Evolutionary conservation across 2,113 vertebrate species (phyloP).

Genomic region (Percopsis transmontana): DNA sequence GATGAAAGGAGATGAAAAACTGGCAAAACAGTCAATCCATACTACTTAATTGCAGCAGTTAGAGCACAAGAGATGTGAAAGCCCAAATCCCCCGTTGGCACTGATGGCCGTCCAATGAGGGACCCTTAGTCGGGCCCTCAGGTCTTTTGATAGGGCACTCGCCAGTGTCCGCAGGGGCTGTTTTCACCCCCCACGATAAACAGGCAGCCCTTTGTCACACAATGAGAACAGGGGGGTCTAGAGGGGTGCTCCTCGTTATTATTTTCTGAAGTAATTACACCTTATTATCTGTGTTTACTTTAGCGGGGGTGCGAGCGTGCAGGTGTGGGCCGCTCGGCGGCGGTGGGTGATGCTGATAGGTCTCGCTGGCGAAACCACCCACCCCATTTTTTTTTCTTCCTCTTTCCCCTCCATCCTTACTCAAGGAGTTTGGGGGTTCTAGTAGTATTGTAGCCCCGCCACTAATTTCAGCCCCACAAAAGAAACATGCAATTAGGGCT

Average conservation of each 20-base stretch:
- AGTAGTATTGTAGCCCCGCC: conserved; percentile 88
- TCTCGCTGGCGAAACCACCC: conserved; percentile 83
- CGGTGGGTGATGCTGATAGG: conserved; percentile 83
- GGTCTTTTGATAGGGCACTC: conserved; percentile 73
- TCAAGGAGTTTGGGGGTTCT: conserved; percentile 82
- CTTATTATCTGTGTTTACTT: conserved; percentile 98
- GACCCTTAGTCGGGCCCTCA: conserved; percentile 58
- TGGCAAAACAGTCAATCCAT: conserved; percentile 52
- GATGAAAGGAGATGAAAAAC: conserved; percentile 56
- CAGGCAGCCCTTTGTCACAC: conserved; percentile 85
- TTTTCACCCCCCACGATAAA: conserved; percentile 86
- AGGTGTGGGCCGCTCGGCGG: conserved; percentile 95
- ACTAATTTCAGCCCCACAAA: conserved; percentile 90
- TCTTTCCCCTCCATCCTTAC: conserved; percentile 69
- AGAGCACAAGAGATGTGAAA: conserved; percentile 62
- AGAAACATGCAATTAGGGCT: conserved; percentile 95
- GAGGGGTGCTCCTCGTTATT: conserved; percentile 81
- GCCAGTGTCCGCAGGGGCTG: conserved; percentile 77
- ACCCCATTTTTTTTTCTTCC: conserved; percentile 71
- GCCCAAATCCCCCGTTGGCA: conserved; percentile 62
- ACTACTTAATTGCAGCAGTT: conserved; percentile 63
- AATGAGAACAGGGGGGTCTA: conserved; percentile 71
- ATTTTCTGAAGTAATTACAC: conserved; percentile 95
- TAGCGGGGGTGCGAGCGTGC: conserved; percentile 86
- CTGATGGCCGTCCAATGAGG: conserved; percentile 63